Percentiles rank a stretch among this genome's conserved stretches.
phyloP scores from a whole-genome alignment of 1,140 invertebrate genomes.

The Leptoteleia sp. region DNA sequence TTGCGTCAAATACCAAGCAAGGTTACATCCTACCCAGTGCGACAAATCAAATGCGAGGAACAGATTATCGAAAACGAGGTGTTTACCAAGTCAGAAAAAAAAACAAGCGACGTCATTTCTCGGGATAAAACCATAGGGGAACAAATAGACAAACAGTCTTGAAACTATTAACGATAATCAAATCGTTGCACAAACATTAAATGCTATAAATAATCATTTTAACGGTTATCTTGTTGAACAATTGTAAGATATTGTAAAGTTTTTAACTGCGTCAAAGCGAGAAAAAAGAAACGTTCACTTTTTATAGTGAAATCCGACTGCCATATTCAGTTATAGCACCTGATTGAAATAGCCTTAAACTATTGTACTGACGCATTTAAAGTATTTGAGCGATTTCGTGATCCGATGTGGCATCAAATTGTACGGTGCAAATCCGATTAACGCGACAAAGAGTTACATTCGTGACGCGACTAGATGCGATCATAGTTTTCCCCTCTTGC shows the following conservation, averaged over 20 bases:
- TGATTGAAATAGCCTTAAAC: constrained; percentile 17
- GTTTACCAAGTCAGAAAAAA: constrained; percentile 23
- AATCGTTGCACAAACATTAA: constrained; percentile 31
- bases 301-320: constrained; percentile 40
- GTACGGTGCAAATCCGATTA: constrained; percentile 22
- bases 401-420: constrained; percentile 5
- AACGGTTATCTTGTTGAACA: too few relatives aligned
- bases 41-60: constrained; percentile 61
- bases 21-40: constrained; percentile 59
- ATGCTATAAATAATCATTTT: too few relatives aligned
- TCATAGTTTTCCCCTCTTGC: constrained; percentile 53
- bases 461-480: constrained; percentile 10
- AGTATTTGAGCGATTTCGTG: not conserved
- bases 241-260: constrained; percentile 44
- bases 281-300: not conserved
- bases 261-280: not conserved
- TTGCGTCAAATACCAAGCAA: constrained; percentile 78
- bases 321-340: constrained; percentile 38
- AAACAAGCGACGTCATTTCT: constrained; percentile 56
- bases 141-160: constrained; percentile 71
- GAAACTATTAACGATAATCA: constrained; percentile 22
- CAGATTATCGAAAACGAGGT: constrained; percentile 60
- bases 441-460: constrained; percentile 9
- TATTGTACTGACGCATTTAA: constrained; percentile 4
- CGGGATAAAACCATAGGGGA: constrained; percentile 78